These are phyloP conservation scores for Zoanthus sansibaricus DNA, from an alignment of 92 coral and sea anemone genomes.

Conservation along the genomic window DNA sequence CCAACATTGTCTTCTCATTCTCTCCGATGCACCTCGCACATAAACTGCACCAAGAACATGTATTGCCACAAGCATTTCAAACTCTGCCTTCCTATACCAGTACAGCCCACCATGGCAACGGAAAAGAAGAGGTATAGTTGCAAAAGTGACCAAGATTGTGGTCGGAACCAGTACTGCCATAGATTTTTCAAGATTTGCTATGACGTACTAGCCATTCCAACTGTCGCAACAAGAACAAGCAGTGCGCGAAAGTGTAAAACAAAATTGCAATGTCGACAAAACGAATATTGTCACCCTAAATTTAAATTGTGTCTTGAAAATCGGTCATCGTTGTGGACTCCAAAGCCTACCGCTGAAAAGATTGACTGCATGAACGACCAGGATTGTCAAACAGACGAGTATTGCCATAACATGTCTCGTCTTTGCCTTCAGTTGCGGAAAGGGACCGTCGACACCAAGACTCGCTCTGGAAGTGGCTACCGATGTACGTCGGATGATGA, in stretches of 20 bases:
- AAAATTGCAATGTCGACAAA: slow-evolving; percentile 5
- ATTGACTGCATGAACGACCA: slow-evolving; percentile 31
- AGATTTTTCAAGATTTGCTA: not conserved
- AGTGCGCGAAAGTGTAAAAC: slow-evolving; percentile 9
- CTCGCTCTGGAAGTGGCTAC: not conserved
- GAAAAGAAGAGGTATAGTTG: not conserved
- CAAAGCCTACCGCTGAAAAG: slow-evolving; percentile 8
- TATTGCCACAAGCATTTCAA: slow-evolving; percentile 17
- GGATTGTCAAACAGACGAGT: slow-evolving; percentile 43
- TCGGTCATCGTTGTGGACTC: not conserved
- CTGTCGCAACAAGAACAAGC: slow-evolving; percentile 34
- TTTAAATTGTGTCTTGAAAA: slow-evolving; percentile 26
- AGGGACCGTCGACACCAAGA: not conserved
- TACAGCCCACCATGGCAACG: slow-evolving; percentile 17
- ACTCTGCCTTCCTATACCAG: slow-evolving; percentile 15
- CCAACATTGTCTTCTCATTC: not conserved
- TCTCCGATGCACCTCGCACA: not conserved
- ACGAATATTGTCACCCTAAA: slow-evolving; percentile 21
- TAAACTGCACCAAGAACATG: slow-evolving; percentile 11
- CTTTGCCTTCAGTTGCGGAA: slow-evolving; percentile 31
- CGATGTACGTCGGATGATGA: slow-evolving; percentile 44
- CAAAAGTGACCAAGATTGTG: slow-evolving; percentile 16
- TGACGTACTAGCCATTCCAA: slow-evolving; percentile 33
- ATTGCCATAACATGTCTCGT: slow-evolving; percentile 42
- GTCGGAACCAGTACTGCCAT: slow-evolving; percentile 42